Evolutionary conservation across 1,140 invertebrate species (phyloP), one percentile per base, ranked within the genome.

Genomic region (Trichonephila clavata): DNA sequence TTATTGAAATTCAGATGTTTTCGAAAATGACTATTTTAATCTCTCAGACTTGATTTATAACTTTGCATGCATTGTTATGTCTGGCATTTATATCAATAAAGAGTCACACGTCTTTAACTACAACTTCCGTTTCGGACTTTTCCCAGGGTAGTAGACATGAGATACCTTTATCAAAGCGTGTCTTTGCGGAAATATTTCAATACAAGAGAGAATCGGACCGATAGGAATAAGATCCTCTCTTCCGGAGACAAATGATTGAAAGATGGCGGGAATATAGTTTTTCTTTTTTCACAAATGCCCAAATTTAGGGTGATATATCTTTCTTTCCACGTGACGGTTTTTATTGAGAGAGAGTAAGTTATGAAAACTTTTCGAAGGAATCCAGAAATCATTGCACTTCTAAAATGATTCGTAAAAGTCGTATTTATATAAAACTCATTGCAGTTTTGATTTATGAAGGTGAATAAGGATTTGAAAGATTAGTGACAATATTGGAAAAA

Each of bases 11-110:
- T n/a, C 81, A 59, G 21, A 16, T 83, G 21, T 1, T 50, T 59
- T 39, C 71, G 32, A 77, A 77, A 77, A 77, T 83, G 43, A 21
- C 43, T 57, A 83, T 83, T 83, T 83, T 59, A 59, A 59, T 83
- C 20, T 83, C n/a, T 59, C 7, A 6, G 10, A 21, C 10, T 18
- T 83, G 81, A 83, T 83, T 83, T 83, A 83, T 27, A 20, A 43
- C 39, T 24, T 8, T 13, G 39, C 43, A 57, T 83, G 43, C 77
- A 18, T n/a, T 32, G 77, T 43, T 16, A 50, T 81, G 77, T 4
- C 16, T 81, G 77, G 18, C 50, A 13, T 24, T 57, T 83, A 83
- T n/a, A n/a, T n/a, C 20, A 57, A 50, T 83, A 59, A 20, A 43
- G 14, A 50, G 39, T 57, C 39, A n/a, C 43, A 57, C 50, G 13